Evolutionary conservation across 2,113 vertebrate genomes (phyloP).

Genomic region (Neotoma lepida): DNA sequence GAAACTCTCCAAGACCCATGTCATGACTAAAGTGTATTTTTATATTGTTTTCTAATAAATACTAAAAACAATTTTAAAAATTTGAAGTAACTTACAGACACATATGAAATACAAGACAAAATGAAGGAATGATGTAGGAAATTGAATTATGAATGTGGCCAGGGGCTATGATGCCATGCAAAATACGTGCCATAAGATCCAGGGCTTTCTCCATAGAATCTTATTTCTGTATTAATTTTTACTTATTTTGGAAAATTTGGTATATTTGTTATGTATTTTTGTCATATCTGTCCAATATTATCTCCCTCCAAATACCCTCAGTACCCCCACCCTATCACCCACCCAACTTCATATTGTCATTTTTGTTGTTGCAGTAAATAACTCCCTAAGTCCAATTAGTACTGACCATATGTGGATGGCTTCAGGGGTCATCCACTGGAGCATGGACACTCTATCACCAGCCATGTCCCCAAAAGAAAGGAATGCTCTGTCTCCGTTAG

Average conservation of each 20-base stretch:
- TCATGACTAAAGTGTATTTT: background rate
- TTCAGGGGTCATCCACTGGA: too few relatives aligned
- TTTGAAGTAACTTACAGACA: conserved; percentile 14
- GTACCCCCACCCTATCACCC: background rate
- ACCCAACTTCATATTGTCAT: background rate
- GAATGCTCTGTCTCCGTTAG: background rate
- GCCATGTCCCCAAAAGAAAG: background rate
- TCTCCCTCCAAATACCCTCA: background rate
- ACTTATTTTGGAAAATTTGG: background rate
- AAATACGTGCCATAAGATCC: background rate
- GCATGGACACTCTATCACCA: background rate
- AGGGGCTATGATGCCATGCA: background rate
- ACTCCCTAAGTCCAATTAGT: background rate
- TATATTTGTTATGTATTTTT: background rate
- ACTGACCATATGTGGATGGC: too few relatives aligned
- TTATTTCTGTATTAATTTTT: background rate
- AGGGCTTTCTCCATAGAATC: background rate
- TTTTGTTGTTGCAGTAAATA: background rate
- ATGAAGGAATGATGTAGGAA: conserved; percentile 8
- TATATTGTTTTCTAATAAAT: background rate
- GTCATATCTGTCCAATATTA: too few relatives aligned
- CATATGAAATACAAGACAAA: conserved; percentile 5
- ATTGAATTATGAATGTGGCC: background rate
- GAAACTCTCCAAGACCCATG: background rate
- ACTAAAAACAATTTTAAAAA: background rate